Evolutionary conservation across 2,888 invertebrate species (phyloP).

Genomic region (Andrena trimmerana): DNA sequence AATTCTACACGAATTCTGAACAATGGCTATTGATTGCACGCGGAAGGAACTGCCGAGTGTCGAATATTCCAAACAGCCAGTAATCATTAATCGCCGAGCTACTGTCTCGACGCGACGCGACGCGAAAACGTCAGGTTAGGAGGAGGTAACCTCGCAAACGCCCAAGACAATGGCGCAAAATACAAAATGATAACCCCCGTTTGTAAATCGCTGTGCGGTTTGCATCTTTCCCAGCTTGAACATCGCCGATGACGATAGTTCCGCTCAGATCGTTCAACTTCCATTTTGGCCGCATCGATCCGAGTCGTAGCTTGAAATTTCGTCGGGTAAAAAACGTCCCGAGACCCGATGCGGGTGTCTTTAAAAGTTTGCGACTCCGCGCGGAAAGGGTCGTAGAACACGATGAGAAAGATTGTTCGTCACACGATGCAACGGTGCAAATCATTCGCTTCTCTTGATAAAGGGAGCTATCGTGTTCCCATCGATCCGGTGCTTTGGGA

Average conservation of each 20-base stretch:
- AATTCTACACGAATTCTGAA: slow-evolving; percentile 52
- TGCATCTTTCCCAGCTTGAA: slow-evolving; percentile 29
- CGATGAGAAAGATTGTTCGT: slow-evolving; percentile 29
- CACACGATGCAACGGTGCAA: neutral
- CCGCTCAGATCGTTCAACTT: neutral
- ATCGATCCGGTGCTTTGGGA: neutral
- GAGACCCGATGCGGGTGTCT: neutral
- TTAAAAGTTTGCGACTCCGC: slow-evolving; percentile 27
- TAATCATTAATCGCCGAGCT: slow-evolving; percentile 15
- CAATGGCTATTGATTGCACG: slow-evolving; percentile 58
- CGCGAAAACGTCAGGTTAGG: too few relatives aligned
- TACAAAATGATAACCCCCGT: too few relatives aligned
- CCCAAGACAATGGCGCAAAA: too few relatives aligned
- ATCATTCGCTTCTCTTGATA: neutral
- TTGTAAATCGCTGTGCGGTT: too few relatives aligned
- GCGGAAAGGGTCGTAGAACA: slow-evolving; percentile 11
- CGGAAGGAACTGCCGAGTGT: slow-evolving; percentile 53
- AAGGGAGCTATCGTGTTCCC: too few relatives aligned
- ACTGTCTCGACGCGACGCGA: too few relatives aligned
- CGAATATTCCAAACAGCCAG: slow-evolving; percentile 49
- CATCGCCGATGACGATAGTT: neutral
- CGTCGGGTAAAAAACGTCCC: neutral
- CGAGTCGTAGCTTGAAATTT: slow-evolving; percentile 17
- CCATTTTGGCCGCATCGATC: slow-evolving; percentile 18
- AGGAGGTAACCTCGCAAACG: too few relatives aligned